These are phyloP conservation scores for Felis chaus DNA, from an alignment of 2,113 vertebrate species.

Conservation along the genomic window DNA sequence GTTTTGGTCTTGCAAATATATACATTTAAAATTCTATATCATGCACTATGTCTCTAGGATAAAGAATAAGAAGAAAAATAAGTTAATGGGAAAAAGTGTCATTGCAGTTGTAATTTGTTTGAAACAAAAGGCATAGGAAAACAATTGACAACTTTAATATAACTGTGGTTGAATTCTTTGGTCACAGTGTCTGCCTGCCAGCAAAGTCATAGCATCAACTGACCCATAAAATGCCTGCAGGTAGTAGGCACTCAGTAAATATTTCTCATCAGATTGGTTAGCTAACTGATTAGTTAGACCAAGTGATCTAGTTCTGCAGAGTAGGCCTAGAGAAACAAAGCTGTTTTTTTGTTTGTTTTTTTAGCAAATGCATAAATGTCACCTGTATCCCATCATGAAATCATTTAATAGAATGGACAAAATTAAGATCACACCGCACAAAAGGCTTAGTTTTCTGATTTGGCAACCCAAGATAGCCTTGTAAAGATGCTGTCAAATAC, in stretches of 20 bases:
- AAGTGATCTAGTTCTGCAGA: neutral
- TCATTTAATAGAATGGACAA: constrained; percentile 57
- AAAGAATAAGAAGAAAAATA: constrained; percentile 43
- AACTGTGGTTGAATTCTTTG: neutral
- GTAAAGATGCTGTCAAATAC: constrained; percentile 57
- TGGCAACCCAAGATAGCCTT: constrained; percentile 32
- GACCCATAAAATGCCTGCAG: neutral
- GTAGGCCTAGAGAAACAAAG: neutral
- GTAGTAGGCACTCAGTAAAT: neutral
- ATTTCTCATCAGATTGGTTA: neutral
- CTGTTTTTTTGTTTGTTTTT: no score
- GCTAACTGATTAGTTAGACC: neutral
- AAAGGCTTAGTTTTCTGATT: constrained; percentile 58
- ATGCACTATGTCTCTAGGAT: neutral
- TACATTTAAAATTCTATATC: neutral
- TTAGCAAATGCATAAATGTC: constrained; percentile 57
- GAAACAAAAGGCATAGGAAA: neutral
- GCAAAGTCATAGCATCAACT: neutral
- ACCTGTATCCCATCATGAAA: constrained; percentile 67
- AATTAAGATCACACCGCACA: constrained; percentile 50
- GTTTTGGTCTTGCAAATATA: neutral
- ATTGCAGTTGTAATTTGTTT: neutral
- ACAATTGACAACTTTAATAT: neutral
- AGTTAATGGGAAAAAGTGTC: neutral
- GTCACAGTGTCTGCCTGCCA: neutral